Conservation (phyloP, 1,140 invertebrate genomes). For the Drosophila nebulosa region DNA sequence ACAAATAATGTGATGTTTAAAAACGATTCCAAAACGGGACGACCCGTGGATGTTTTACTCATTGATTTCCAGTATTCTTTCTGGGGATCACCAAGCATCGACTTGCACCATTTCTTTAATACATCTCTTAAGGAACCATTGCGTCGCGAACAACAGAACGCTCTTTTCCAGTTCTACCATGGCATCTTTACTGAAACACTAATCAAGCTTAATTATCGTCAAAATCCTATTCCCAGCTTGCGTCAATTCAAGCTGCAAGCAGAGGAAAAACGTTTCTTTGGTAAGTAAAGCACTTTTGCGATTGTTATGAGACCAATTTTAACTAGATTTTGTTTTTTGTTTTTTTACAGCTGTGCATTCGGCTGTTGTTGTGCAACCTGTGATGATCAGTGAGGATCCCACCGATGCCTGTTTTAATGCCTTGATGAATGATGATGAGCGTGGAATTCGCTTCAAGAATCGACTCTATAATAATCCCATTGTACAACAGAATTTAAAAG, state of each 20-base stretch:
- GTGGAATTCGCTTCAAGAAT: conserved; percentile 64
- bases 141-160: conserved; percentile 49
- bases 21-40: conserved; percentile 81
- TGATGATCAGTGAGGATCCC: conserved; percentile 65
- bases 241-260: conserved; percentile 58
- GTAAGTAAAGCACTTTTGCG: conserved; percentile 20
- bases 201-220: conserved; percentile 50
- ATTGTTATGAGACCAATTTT: not conserved
- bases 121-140: conserved; percentile 66
- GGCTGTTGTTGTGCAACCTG: conserved; percentile 62
- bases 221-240: conserved; percentile 57
- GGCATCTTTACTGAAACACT: conserved; percentile 53
- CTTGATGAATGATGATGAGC: conserved; percentile 69
- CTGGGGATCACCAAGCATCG: conserved; percentile 76
- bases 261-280: conserved; percentile 68
- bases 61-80: conserved; percentile 79
- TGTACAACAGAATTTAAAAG: conserved; percentile 58
- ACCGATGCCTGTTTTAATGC: conserved; percentile 73
- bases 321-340: not conserved
- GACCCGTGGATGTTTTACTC: conserved; percentile 81
- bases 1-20: conserved; percentile 86
- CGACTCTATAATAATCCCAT: conserved; percentile 57
- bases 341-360: conserved; percentile 58
- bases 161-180: conserved; percentile 67
- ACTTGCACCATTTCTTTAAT: conserved; percentile 77